These are phyloP conservation scores for Platycheirus albimanus DNA, from an alignment of 2,888 invertebrate species.

Conservation along the genomic window DNA sequence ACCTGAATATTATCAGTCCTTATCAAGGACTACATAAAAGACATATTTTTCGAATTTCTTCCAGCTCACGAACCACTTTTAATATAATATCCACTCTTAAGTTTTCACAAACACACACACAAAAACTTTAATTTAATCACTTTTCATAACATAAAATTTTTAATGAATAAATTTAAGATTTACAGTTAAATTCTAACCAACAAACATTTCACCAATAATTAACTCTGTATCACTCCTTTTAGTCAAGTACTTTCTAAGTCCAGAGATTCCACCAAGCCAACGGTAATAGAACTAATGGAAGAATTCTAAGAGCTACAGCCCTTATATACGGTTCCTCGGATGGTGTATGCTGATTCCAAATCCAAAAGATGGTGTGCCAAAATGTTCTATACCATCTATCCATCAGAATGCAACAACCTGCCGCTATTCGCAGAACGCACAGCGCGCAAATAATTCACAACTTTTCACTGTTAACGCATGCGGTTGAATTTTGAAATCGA, in stretches of 20 bases:
- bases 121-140: slow-evolving; percentile 38
- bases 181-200: neutral
- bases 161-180: neutral
- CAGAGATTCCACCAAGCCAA: slow-evolving; percentile 50
- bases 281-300: slow-evolving; percentile 67
- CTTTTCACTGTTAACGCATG: slow-evolving; percentile 51
- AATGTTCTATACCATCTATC: slow-evolving; percentile 26
- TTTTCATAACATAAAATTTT: slow-evolving; percentile 52
- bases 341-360: neutral
- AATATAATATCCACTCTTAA: slow-evolving; percentile 22
- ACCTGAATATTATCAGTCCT: slow-evolving; percentile 68
- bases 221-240: slow-evolving; percentile 1
- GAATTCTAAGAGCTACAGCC: slow-evolving; percentile 35
- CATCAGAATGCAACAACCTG: slow-evolving; percentile 44
- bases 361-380: slow-evolving; percentile 20
- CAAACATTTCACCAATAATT: slow-evolving; percentile 12
- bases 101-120: slow-evolving; percentile 1
- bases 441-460: slow-evolving; percentile 50
- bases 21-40: slow-evolving; percentile 62
- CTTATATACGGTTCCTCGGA: slow-evolving; percentile 60
- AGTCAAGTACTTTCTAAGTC: slow-evolving; percentile 11
- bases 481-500: slow-evolving; percentile 43
- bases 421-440: slow-evolving; percentile 46
- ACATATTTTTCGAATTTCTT: slow-evolving; percentile 52
- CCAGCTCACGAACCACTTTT: slow-evolving; percentile 49